Base-by-base conservation (phyloP, 2,113 vertebrate genomes). In the Rafetus swinhoei region DNA sequence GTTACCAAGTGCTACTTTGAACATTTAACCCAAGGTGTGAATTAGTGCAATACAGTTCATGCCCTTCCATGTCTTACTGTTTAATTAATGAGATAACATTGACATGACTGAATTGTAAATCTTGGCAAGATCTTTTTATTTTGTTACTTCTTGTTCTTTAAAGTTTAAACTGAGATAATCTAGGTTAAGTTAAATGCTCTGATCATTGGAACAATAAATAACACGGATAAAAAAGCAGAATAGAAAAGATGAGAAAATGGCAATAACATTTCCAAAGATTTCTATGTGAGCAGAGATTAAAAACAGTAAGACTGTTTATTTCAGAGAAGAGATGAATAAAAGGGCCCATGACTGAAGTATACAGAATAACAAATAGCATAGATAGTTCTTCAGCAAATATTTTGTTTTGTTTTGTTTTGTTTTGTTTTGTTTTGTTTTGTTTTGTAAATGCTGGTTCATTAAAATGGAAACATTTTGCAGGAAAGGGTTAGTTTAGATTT, bases 51-150 rank as follows among this genome's bases (percentile, higher is more conserved):
- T 84, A 91, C 92, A 95, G 80, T 92, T 96, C 83, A 50, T 93
- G 84, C 79, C 82, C 86, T 92, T 69, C 93, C 95, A 86, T 52
- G 45, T 86, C 81, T 90, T 92, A 95, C 77, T 90, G 77, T 88
- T 96, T 96, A 96, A 96, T 96, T 97, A 96, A 95, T 96, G 82
- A 96, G 92, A 95, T 94, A 93, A 92, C 93, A 92, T 90, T 89
- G 89, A 92, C 87, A 95, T 59, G 14, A 2, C 86, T 83, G 62
- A 82, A 88, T 86, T 96, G 77, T 95, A 95, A 95, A 97, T 96
- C 16, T 15, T 35, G 2, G 15, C 54, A 57, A 57, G 10, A 39
- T 81, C 39, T 82, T 82, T 57, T 82, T 55, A 56, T 96, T 95
- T 88, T 89, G 94, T 95, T 92, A 95, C 77, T 95, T 97, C 80